Conservation (phyloP, 2,888 invertebrate species). For the Rotaria magnacalcarata region DNA sequence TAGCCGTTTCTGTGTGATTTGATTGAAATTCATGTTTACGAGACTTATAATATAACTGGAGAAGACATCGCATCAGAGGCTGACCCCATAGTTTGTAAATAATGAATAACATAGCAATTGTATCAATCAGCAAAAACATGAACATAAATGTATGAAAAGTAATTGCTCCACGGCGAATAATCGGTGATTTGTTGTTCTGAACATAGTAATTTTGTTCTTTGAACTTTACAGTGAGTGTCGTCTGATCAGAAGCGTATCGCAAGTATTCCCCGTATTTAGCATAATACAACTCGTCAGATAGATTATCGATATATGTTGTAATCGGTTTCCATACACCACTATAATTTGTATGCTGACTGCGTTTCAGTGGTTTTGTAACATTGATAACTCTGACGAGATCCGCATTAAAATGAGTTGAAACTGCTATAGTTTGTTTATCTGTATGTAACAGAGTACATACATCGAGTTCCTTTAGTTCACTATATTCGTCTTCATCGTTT, state of each 20-base stretch:
- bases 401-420: background rate
- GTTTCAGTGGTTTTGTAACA: background rate
- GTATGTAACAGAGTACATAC: background rate
- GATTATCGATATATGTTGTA: background rate
- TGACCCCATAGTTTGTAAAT: background rate
- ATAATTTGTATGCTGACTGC: background rate
- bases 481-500: background rate
- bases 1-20: background rate
- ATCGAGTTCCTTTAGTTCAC: background rate
- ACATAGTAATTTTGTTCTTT: background rate
- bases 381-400: background rate
- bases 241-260: background rate
- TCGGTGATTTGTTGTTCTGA: background rate
- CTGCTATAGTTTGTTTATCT: background rate
- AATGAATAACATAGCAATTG: background rate
- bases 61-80: background rate
- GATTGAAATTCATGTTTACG: background rate
- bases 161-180: slow-evolving; percentile 6
- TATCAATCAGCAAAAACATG: background rate
- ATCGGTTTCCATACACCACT: background rate
- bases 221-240: background rate
- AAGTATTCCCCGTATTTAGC: background rate
- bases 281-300: background rate
- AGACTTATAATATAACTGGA: no score
- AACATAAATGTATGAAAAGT: background rate